A percentile compares a stretch with the other conserved stretches of the same genome.
Evolutionary conservation across 2,888 invertebrate genomes (phyloP).

Genomic region (Agrenia bidenticulata): DNA sequence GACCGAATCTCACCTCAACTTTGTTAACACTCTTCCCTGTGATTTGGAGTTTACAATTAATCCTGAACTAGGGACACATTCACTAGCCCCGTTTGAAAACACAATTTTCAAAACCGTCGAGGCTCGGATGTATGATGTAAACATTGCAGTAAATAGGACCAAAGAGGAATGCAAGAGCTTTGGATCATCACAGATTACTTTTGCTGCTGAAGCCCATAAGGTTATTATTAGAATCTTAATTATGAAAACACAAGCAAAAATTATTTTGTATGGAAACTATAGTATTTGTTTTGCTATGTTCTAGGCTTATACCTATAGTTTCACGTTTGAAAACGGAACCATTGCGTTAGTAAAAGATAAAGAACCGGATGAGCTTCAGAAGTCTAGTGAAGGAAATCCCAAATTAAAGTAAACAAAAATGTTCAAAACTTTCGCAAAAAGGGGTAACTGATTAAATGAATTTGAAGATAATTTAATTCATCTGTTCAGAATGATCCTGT

Average conservation of each 20-base stretch:
- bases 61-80: background rate
- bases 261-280: too few species aligned
- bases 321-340: slow-evolving; percentile 12
- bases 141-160: background rate
- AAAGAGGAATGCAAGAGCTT: slow-evolving; percentile 16
- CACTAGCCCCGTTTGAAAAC: slow-evolving; percentile 8
- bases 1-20: slow-evolving; percentile 60
- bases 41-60: slow-evolving; percentile 55
- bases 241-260: too few species aligned
- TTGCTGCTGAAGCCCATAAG: slow-evolving; percentile 21
- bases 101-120: slow-evolving; percentile 27
- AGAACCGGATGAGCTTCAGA: slow-evolving; percentile 60
- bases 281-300: too few species aligned
- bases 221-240: slow-evolving; percentile 12
- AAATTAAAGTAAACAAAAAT: slow-evolving; percentile 65
- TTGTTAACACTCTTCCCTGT: slow-evolving; percentile 68
- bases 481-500: slow-evolving; percentile 13
- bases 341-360: slow-evolving; percentile 3
- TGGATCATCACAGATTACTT: background rate
- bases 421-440: background rate
- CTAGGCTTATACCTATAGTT: slow-evolving; percentile 32
- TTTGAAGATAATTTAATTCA: background rate
- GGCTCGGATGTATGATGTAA: slow-evolving; percentile 18
- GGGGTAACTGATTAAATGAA: too few species aligned
- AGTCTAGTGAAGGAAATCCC: slow-evolving; percentile 63